A percentile compares a stretch with the other conserved stretches of the same genome.
phyloP scores from a whole-genome alignment of 2,888 invertebrate species.

The Aphrophora alni region DNA sequence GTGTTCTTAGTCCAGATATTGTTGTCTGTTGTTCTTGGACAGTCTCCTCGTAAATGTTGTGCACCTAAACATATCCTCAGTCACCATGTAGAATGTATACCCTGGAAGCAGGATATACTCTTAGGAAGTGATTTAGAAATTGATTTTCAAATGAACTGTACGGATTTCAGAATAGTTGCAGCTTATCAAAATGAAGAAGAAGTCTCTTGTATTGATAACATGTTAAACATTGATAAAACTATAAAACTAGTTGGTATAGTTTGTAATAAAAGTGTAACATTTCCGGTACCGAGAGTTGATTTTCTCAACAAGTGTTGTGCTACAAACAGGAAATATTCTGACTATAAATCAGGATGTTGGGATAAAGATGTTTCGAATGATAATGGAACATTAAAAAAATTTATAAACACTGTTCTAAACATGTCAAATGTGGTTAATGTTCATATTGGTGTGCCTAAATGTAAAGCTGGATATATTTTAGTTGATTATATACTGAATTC shows the following conservation, averaged over 20 bases:
- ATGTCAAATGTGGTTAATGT: slow-evolving; percentile 42
- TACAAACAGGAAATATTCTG: slow-evolving; percentile 41
- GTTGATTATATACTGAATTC: slow-evolving; percentile 43
- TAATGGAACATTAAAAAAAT: slow-evolving; percentile 15
- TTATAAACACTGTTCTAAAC: slow-evolving; percentile 44
- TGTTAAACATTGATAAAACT: neutral
- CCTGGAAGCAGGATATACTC: neutral
- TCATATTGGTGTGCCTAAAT: slow-evolving; percentile 42
- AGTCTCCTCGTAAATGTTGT: slow-evolving; percentile 43
- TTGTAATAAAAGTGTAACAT: slow-evolving; percentile 17
- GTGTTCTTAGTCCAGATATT: neutral
- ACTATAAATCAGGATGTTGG: slow-evolving; percentile 43
- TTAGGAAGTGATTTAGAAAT: neutral
- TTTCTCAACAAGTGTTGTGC: slow-evolving; percentile 50
- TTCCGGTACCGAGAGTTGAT: slow-evolving; percentile 42
- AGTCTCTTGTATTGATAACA: neutral
- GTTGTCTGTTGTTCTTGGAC: neutral
- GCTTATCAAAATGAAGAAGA: neutral
- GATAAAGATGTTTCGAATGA: slow-evolving; percentile 27
- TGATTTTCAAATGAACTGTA: neutral
- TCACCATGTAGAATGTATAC: neutral
- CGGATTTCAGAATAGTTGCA: neutral
- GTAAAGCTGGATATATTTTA: slow-evolving; percentile 39
- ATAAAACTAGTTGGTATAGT: neutral
- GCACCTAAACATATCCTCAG: slow-evolving; percentile 31